A percentile compares a stretch with the other conserved stretches of the same genome.
Evolutionary conservation across 2,113 vertebrate genomes (phyloP).

Genomic region (Melanerpes aurifrons): DNA sequence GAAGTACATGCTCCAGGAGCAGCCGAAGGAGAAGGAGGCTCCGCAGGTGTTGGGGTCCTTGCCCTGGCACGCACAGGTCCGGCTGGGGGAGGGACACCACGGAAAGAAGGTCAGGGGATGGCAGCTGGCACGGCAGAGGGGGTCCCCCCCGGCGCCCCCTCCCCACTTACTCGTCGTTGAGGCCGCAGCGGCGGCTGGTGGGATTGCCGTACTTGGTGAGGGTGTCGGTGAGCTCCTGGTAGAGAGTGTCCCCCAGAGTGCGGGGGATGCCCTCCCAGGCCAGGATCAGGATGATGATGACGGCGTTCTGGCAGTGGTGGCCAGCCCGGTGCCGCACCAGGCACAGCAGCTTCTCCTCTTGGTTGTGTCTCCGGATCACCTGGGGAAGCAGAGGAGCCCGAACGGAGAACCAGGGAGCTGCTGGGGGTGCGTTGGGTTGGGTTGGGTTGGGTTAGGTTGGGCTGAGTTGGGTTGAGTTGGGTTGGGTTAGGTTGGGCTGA

Average conservation of each 20-base stretch:
- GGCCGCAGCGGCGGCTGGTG: conserved; percentile 95
- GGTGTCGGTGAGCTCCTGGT: conserved; percentile 88
- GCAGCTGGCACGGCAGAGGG: too few species aligned
- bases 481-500: too few species aligned
- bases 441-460: too few species aligned
- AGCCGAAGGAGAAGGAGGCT: conserved; percentile 98
- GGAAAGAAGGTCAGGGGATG: too few species aligned
- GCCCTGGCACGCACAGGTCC: conserved; percentile 98
- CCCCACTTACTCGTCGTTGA: conserved; percentile 91
- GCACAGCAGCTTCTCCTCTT: conserved; percentile 93
- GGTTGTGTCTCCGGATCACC: conserved; percentile 91
- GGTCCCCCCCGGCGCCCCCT: too few species aligned
- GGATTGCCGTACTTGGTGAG: conserved; percentile 93
- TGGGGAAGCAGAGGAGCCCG: conserved; percentile 32
- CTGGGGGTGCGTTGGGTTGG: too few species aligned
- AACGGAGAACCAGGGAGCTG: not conserved
- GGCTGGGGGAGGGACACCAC: conserved; percentile 76
- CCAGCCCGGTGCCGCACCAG: conserved; percentile 91
- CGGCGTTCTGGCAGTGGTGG: conserved; percentile 92
- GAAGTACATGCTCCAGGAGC: conserved; percentile 99
- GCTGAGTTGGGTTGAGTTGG: too few species aligned
- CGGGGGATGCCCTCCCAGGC: conserved; percentile 95
- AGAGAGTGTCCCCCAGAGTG: conserved; percentile 89
- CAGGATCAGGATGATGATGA: conserved; percentile 95
- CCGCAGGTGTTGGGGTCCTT: conserved; percentile 92